These are phyloP conservation scores for Drymonia ruficornis DNA, from an alignment of 2,888 invertebrate species.

Conservation along the genomic window DNA sequence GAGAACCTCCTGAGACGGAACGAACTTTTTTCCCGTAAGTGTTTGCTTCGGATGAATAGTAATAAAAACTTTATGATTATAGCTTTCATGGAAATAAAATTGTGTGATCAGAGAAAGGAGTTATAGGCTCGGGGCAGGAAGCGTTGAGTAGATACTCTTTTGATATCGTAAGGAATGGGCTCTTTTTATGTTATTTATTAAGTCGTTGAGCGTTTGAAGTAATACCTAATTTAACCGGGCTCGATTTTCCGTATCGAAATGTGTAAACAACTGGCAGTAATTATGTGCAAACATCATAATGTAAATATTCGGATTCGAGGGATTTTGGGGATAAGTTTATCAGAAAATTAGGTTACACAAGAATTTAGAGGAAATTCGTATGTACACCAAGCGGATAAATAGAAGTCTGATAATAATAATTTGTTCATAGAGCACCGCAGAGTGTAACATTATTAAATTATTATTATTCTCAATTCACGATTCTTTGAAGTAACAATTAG, in stretches of 20 bases:
- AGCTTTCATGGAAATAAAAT: conserved; percentile 78
- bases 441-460: no score
- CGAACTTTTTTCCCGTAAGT: conserved; percentile 64
- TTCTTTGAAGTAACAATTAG: no score
- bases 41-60: conserved; percentile 72
- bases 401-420: no score
- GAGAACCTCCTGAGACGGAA: conserved; percentile 63
- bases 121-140: conserved; percentile 54
- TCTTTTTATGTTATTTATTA: conserved; percentile 51
- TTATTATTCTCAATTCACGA: no score
- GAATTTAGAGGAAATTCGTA: no score
- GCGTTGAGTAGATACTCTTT: conserved; percentile 51
- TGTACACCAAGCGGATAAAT: no score
- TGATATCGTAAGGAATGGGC: conserved; percentile 46
- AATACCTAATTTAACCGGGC: conserved; percentile 25
- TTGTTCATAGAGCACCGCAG: no score
- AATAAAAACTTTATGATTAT: conserved; percentile 82
- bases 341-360: not conserved
- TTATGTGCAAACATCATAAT: conserved; percentile 20
- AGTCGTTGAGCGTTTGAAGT: conserved; percentile 47
- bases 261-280: conserved; percentile 8
- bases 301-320: conserved; percentile 11
- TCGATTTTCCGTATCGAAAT: conserved; percentile 18
- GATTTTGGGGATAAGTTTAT: conserved; percentile 6
- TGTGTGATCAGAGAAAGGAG: conserved; percentile 69